These are phyloP conservation scores for Passer montanus DNA, from an alignment of 2,113 vertebrate genomes.

Conservation along the genomic window DNA sequence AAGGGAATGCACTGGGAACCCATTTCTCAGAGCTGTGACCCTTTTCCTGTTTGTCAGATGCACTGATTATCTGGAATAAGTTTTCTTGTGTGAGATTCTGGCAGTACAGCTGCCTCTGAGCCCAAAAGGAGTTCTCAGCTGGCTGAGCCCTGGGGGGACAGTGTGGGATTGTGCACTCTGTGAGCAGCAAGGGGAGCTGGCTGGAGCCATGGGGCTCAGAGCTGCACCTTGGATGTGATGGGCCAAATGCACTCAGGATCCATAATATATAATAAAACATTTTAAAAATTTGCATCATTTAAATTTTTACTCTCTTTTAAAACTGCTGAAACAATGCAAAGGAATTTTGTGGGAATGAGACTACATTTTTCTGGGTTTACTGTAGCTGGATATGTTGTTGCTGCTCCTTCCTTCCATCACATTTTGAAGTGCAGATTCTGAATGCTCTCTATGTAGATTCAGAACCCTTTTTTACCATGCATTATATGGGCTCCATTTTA, in stretches of 20 bases:
- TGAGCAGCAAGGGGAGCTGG: background rate
- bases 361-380: background rate
- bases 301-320: background rate
- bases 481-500: background rate
- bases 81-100: constrained; percentile 33
- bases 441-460: background rate
- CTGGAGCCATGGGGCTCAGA: background rate
- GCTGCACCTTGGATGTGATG: background rate
- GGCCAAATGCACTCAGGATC: background rate
- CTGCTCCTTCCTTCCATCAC: background rate
- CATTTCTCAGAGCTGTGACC: constrained; percentile 59
- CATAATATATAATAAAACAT: background rate
- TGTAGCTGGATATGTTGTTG: background rate
- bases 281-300: background rate
- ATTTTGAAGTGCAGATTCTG: background rate
- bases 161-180: background rate
- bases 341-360: background rate
- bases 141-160: background rate
- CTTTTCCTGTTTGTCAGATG: constrained; percentile 45
- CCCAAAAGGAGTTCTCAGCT: background rate
- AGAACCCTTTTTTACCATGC: background rate
- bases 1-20: constrained; percentile 51
- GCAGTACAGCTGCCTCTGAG: background rate
- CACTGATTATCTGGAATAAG: background rate
- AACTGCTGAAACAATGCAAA: background rate